Conservation (phyloP, 2,113 vertebrate species). For the Hippolais icterina region DNA sequence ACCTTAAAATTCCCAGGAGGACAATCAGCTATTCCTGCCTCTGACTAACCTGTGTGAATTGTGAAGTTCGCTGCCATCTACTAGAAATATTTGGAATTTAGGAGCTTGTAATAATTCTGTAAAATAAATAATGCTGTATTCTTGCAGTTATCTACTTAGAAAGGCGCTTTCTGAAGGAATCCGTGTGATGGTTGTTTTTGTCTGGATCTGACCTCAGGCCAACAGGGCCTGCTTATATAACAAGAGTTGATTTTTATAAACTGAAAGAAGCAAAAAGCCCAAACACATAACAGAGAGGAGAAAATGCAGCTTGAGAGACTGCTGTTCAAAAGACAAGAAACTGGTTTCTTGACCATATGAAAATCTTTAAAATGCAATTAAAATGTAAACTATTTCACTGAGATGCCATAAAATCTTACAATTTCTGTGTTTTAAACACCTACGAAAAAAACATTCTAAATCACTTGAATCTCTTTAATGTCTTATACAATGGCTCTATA, state of each 20-base stretch:
- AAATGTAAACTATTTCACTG: neutral
- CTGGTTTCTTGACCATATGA: neutral
- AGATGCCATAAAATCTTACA: neutral
- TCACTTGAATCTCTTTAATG: neutral
- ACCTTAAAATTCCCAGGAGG: neutral
- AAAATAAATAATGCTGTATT: neutral
- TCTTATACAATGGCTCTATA: neutral
- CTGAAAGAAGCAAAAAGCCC: neutral
- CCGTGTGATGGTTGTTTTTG: neutral
- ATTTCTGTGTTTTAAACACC: neutral
- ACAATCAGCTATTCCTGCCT: neutral
- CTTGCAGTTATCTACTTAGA: neutral
- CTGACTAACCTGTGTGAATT: rapidly evolving
- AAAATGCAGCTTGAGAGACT: neutral
- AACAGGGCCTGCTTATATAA: neutral
- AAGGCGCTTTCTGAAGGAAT: neutral
- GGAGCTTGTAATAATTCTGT: neutral
- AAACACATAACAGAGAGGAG: neutral
- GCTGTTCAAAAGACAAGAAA: neutral
- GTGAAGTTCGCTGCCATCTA: neutral
- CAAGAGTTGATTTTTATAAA: neutral
- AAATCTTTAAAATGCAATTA: neutral
- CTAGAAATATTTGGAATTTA: neutral
- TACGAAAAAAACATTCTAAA: neutral
- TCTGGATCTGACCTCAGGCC: neutral